Evolutionary conservation across 1,140 invertebrate species (phyloP).

Genomic region (Bombus fervidus): DNA sequence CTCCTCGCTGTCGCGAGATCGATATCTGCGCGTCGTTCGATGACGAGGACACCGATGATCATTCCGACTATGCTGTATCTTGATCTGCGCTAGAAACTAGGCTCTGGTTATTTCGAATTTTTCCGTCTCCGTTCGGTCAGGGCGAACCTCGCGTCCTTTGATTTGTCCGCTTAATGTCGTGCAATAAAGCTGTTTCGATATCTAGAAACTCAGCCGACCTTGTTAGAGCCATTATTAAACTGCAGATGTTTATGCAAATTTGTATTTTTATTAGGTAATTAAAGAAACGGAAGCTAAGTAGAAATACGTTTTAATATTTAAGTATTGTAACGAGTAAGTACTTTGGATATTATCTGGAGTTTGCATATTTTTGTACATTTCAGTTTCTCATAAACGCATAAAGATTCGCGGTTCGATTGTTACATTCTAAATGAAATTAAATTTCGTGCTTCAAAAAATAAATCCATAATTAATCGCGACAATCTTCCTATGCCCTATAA

Average conservation of each 20-base stretch:
- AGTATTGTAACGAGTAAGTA: too few species aligned
- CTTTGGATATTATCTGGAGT: too few species aligned
- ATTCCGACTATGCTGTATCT: constrained; percentile 48
- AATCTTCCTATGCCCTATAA: not conserved
- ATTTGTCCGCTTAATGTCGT: not conserved
- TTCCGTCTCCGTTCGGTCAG: not conserved
- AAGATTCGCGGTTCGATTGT: not conserved
- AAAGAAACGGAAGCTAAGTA: not conserved
- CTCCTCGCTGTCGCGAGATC: constrained; percentile 64
- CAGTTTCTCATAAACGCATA: not conserved
- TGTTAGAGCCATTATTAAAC: not conserved
- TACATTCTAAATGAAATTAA: not conserved
- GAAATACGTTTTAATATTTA: not conserved
- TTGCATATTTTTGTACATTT: too few species aligned
- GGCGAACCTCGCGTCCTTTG: not conserved
- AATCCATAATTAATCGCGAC: not conserved
- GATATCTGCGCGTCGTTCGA: constrained; percentile 50
- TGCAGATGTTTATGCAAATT: not conserved
- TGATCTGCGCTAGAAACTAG: constrained; percentile 42
- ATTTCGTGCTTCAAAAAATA: not conserved
- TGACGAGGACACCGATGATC: constrained; percentile 65
- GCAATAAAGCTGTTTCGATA: not conserved
- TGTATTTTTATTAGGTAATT: not conserved
- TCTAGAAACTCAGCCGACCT: not conserved
- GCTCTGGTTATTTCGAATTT: constrained; percentile 49